Base-by-base conservation (phyloP, 2,888 invertebrate species). In the Copidosoma aretas region DNA sequence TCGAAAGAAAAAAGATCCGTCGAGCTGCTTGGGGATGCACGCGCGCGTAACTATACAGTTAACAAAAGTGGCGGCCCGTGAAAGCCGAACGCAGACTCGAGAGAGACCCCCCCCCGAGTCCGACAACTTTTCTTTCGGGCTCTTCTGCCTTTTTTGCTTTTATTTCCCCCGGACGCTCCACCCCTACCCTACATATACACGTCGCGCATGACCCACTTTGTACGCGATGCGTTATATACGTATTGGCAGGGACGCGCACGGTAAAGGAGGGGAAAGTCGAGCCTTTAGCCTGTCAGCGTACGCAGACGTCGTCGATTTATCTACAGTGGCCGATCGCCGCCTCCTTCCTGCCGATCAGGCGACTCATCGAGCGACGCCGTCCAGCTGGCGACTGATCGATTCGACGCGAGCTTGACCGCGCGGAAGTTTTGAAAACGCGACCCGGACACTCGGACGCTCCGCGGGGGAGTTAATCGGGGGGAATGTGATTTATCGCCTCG, bases 131-230 rank as follows among this genome's bases (percentile, higher is more conserved):
- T n/a, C n/a, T n/a, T n/a, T n/a, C n/a, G n/a, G n/a, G 46, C 10
- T 25, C 3, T 25, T n/a, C 56, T 32, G n/a, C n/a, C n/a, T 56
- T 56, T 56, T 32, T 17, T 32, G 32, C 19, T 32, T 41, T 58
- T 22, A 12, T 1, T 46, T 54, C 52, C 21, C 19, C 14, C 21
- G n/a, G 14, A 39, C 1, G 25, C 14, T 59, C 46, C 52, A 43
- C 57, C 49, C 58, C 24, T 49, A 14, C 32, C n/a, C 21, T 41
- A 41, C 8, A 10, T 41, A 10, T 10, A 41, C 43, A 54, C 32
- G 53, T 65, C 43, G 53, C 59, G 59, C 59, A 65, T 65, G 64
- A 65, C 64, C 64, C 52, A 65, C 53, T 65, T 65, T 53, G 53
- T 59, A 65, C 53, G 46, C 52, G 52, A 65, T n/a, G n/a, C n/a